These are phyloP conservation scores for Callipepla californica DNA, from an alignment of 2,113 vertebrate species.

Conservation along the genomic window DNA sequence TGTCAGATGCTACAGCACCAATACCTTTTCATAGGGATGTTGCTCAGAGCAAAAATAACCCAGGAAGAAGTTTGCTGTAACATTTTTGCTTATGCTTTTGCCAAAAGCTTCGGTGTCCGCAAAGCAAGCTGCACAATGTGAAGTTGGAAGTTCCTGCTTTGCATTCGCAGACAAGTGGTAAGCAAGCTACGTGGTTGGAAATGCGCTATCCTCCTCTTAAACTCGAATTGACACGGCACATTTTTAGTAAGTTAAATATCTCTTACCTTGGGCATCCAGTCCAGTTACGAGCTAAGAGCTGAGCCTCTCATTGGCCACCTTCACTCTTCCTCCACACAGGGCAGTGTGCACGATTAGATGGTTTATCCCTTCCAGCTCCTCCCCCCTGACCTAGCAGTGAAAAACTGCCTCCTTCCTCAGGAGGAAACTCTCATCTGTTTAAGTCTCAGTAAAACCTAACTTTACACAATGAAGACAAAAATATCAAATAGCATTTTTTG, in stretches of 20 bases:
- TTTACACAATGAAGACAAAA: not conserved
- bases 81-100: conserved; percentile 46
- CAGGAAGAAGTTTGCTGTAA: not conserved
- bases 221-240: accelerated
- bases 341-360: not conserved
- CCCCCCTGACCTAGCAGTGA: not conserved
- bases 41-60: not conserved
- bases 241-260: not conserved
- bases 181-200: conserved; percentile 75
- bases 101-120: conserved; percentile 76
- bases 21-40: not conserved
- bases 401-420: conserved; percentile 27
- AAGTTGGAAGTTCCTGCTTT: conserved; percentile 42
- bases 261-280: conserved; percentile 38
- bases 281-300: not conserved
- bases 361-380: conserved; percentile 46
- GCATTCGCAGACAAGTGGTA: conserved; percentile 68
- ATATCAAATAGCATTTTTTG: not conserved
- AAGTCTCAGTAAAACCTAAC: conserved; percentile 9
- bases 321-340: not conserved
- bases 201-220: conserved; percentile 78
- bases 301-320: not conserved
- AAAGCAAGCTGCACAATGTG: conserved; percentile 74
- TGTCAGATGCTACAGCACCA: not conserved
- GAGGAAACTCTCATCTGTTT: conserved; percentile 14